Conservation (phyloP, 2,797 vertebrate genomes). For the Schizopygopsis pylzovi region DNA sequence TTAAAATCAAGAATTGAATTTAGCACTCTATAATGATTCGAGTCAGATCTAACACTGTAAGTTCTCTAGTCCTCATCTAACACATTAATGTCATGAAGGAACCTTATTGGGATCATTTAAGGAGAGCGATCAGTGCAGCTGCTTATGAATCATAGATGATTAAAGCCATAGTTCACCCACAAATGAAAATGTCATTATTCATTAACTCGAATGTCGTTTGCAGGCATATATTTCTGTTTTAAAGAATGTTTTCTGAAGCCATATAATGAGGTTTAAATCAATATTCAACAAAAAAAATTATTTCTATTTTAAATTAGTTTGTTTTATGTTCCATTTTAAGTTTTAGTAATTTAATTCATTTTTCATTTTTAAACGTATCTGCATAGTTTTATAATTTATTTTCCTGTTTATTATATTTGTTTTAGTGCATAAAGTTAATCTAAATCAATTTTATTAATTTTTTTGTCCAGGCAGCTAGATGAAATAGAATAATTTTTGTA, state of each 20-base stretch:
- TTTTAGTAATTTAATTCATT: neutral
- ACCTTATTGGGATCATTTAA: neutral
- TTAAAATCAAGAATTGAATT: neutral
- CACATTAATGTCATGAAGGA: neutral
- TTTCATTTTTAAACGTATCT: neutral
- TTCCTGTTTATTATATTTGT: neutral
- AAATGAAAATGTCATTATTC: neutral
- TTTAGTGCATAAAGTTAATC: neutral
- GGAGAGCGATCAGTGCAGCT: neutral
- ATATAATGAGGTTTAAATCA: neutral
- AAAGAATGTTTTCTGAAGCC: neutral
- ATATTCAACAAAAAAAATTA: neutral
- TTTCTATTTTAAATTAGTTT: neutral
- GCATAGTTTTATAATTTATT: neutral
- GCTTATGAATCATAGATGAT: neutral
- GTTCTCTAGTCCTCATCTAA: neutral
- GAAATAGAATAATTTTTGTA: neutral
- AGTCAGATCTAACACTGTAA: conserved; percentile 8
- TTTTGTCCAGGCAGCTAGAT: neutral
- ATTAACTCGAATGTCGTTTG: neutral
- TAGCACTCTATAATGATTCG: neutral
- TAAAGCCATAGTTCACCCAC: neutral
- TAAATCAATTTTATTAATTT: neutral
- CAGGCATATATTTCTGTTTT: neutral
- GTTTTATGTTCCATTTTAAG: neutral